These are phyloP conservation scores for Catharus ustulatus DNA, from an alignment of 2,797 vertebrate species.

Conservation along the genomic window DNA sequence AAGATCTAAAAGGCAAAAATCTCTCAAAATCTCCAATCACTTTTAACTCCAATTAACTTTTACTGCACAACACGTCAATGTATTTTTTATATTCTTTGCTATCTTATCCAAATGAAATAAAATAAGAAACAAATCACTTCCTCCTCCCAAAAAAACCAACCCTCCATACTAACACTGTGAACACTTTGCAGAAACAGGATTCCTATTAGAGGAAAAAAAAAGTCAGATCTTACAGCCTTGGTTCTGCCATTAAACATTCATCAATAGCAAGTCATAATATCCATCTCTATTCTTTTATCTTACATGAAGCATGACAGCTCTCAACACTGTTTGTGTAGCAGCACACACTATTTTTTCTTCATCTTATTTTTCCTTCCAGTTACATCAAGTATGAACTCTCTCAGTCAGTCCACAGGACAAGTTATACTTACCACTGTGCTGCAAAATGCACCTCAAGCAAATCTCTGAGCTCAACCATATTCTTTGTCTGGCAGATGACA, in stretches of 20 bases:
- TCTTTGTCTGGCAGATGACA: not conserved
- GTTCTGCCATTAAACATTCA: not conserved
- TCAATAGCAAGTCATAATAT: not conserved
- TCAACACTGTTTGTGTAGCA: not conserved
- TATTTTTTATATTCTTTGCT: not conserved
- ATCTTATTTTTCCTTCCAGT: not conserved
- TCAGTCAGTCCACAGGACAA: not conserved
- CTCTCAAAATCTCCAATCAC: not conserved
- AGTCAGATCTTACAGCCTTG: not conserved
- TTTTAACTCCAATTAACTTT: not conserved
- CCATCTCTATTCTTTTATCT: not conserved
- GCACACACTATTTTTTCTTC: not conserved
- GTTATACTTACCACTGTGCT: not conserved
- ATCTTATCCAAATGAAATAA: not conserved
- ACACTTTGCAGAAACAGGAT: not conserved
- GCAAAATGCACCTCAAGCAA: not conserved
- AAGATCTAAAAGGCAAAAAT: not conserved
- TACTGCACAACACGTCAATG: accelerated
- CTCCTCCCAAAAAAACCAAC: accelerated
- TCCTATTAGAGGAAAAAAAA: not conserved
- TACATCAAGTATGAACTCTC: not conserved
- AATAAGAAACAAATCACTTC: not conserved
- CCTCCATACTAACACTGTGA: not conserved
- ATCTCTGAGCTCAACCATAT: not conserved
- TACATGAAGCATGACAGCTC: not conserved